Percentiles rank a stretch among this genome's conserved stretches.
Conservation (phyloP, 2,113 vertebrate genomes). For the Sceloporus tristichus region DNA sequence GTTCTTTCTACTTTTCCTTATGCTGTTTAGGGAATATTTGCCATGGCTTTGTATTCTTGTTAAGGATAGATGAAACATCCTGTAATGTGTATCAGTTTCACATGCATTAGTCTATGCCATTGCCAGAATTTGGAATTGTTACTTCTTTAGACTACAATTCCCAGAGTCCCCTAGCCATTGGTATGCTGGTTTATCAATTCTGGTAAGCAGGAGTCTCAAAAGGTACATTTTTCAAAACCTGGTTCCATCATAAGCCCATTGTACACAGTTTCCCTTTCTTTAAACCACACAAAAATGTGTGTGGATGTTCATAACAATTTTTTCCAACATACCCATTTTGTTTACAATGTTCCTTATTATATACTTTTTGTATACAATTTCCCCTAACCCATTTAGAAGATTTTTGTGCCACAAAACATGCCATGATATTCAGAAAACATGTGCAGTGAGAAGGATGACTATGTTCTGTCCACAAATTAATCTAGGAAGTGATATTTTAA, state of each 20-base stretch:
- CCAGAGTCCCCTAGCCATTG: too few relatives aligned
- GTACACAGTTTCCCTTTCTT: too few relatives aligned
- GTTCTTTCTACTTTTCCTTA: constrained; percentile 22
- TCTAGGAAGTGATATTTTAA: not conserved
- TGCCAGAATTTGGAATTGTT: too few relatives aligned
- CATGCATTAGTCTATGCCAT: not conserved
- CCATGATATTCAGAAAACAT: not conserved
- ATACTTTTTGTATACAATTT: not conserved
- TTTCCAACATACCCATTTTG: not conserved
- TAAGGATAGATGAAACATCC: not conserved
- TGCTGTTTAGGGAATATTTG: constrained; percentile 12
- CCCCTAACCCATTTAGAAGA: not conserved
- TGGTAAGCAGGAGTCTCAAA: too few relatives aligned
- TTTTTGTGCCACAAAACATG: not conserved
- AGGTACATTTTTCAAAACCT: too few relatives aligned
- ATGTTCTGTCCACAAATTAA: not conserved
- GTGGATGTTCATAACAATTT: not conserved
- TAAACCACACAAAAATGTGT: not conserved
- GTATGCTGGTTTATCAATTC: too few relatives aligned
- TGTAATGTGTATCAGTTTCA: not conserved
- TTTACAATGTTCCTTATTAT: not conserved
- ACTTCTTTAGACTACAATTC: too few relatives aligned
- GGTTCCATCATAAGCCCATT: too few relatives aligned
- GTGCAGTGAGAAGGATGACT: not conserved
- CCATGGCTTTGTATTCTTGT: constrained; percentile 11